Evolutionary conservation across 2,888 invertebrate species (phyloP).

Genomic region (Cephus sareptanus): DNA sequence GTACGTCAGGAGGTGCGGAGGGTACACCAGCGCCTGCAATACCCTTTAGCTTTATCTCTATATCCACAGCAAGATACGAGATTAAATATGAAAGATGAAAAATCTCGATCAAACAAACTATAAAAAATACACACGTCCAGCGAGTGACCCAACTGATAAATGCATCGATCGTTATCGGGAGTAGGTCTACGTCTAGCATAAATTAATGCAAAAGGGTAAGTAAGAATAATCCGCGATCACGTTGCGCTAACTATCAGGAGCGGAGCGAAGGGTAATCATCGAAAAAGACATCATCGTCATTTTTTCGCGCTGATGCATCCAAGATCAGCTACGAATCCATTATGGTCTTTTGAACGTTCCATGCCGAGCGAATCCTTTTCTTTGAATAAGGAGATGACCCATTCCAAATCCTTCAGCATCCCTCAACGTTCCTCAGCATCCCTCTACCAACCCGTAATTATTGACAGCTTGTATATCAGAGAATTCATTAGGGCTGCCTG

Average conservation of each 20-base stretch:
- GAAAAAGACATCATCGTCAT: conserved; percentile 59
- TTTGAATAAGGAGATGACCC: conserved; percentile 32
- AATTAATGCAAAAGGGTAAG: no score
- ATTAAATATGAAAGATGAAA: no score
- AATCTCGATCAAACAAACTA: no score
- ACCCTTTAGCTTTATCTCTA: no score
- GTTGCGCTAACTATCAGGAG: no score
- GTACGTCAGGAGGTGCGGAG: conserved; percentile 20
- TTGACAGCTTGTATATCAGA: conserved; percentile 11
- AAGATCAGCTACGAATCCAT: conserved; percentile 49
- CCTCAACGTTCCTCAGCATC: conserved; percentile 28
- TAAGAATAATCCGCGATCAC: no score
- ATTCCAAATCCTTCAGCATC: conserved; percentile 50
- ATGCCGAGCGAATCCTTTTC: conserved; percentile 55
- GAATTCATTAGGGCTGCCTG: conserved; percentile 9
- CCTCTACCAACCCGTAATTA: conserved; percentile 10
- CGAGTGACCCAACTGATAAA: no score
- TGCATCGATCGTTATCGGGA: no score
- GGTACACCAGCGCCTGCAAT: neutral
- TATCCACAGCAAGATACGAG: no score
- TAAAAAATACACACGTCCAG: no score
- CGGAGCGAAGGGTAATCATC: conserved; percentile 50
- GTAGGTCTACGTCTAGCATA: conserved; percentile 7
- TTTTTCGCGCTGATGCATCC: conserved; percentile 46
- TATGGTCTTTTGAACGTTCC: conserved; percentile 65